Conservation (phyloP, 2,797 vertebrate species). For the Trachops cirrhosus region DNA sequence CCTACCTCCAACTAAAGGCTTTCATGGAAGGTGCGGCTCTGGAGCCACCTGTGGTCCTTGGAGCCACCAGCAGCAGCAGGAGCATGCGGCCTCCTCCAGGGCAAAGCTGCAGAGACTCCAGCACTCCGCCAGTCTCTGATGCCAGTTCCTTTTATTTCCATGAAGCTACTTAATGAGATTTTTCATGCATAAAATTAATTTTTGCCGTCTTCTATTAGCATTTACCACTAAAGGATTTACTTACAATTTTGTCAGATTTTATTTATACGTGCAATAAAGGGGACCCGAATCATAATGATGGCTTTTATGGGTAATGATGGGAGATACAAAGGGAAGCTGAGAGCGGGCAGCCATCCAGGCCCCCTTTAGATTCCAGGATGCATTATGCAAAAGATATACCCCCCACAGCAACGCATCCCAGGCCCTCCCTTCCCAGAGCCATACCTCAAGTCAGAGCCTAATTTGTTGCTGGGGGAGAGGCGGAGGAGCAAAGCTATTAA, state of each 20-base stretch:
- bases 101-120: background rate
- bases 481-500: constrained; percentile 47
- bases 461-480: constrained; percentile 7
- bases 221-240: constrained; percentile 77
- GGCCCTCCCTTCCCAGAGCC: background rate
- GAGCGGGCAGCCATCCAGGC: background rate
- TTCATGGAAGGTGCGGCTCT: background rate
- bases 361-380: constrained; percentile 47
- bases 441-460: constrained; percentile 53
- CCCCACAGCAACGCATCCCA: background rate
- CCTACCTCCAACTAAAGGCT: background rate
- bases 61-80: background rate
- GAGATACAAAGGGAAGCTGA: constrained; percentile 69
- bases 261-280: constrained; percentile 78
- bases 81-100: background rate
- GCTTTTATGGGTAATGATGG: constrained; percentile 75
- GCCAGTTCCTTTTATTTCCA: constrained; percentile 75
- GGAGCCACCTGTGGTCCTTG: fast-evolving
- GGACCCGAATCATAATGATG: constrained; percentile 69
- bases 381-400: constrained; percentile 36
- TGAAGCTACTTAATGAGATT: constrained; percentile 81
- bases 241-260: constrained; percentile 80
- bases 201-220: constrained; percentile 77
- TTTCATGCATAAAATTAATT: constrained; percentile 85
- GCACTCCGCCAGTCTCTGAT: constrained; percentile 14